Percentiles rank a stretch among this genome's conserved stretches.
Evolutionary conservation across 1,140 invertebrate species (phyloP).

Genomic region (Anthonomus grandis): DNA sequence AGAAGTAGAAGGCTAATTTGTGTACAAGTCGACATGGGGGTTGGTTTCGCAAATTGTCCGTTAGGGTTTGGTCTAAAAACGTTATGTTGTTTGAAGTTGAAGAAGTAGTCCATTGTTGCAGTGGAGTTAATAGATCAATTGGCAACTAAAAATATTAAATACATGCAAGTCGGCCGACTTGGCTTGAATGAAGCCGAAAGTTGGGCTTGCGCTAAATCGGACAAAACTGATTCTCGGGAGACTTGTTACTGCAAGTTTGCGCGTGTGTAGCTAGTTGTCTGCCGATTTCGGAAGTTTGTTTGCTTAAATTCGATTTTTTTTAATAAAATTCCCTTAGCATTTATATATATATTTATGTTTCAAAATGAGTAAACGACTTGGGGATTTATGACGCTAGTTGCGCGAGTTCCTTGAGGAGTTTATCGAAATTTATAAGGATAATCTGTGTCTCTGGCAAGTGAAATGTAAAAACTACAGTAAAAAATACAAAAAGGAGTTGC

Average conservation of each 20-base stretch:
- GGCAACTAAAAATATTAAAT: too few species aligned
- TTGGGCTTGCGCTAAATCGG: slow-evolving; percentile 11
- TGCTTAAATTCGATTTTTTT: too few species aligned
- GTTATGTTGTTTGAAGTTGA: too few species aligned
- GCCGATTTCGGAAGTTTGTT: slow-evolving; percentile 8
- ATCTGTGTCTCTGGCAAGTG: slow-evolving; percentile 2
- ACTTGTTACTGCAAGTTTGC: slow-evolving; percentile 9
- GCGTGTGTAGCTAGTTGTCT: slow-evolving; percentile 13
- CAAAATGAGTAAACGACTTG: slow-evolving; percentile 7
- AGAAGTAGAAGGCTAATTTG: too few species aligned
- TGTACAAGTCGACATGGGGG: too few species aligned
- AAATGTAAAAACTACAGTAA: background rate
- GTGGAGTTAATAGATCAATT: too few species aligned
- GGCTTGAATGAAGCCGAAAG: slow-evolving; percentile 7
- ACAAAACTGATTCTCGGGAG: slow-evolving; percentile 8
- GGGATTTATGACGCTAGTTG: slow-evolving; percentile 2
- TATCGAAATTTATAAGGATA: too few species aligned
- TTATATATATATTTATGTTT: slow-evolving; percentile 1
- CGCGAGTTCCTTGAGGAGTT: slow-evolving; percentile 5
- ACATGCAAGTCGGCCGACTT: slow-evolving; percentile 10
- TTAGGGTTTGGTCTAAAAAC: too few species aligned
- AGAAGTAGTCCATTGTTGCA: too few species aligned
- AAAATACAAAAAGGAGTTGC: slow-evolving; percentile 5
- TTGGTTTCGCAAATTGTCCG: too few species aligned
- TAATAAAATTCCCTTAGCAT: background rate